Evolutionary conservation across 2,888 invertebrate genomes (phyloP).

Genomic region (Aphodius granarius): DNA sequence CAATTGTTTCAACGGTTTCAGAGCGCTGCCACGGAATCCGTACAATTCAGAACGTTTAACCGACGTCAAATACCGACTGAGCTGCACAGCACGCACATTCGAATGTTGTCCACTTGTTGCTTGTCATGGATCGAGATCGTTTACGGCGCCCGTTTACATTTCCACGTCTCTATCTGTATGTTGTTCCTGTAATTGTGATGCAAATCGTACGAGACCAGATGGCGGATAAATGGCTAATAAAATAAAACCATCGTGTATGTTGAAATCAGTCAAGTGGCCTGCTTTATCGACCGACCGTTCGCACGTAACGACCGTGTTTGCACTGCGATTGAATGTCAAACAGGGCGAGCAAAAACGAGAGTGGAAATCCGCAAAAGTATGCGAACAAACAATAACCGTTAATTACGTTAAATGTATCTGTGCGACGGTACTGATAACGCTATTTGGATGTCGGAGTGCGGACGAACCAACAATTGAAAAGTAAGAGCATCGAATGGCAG

Average conservation of each 20-base stretch:
- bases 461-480: background rate
- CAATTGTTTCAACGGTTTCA: conserved; percentile 27
- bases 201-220: conserved; percentile 45
- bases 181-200: conserved; percentile 39
- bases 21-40: background rate
- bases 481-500: background rate
- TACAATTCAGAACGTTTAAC: background rate
- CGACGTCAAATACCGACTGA: background rate
- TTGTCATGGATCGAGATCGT: background rate
- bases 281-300: background rate
- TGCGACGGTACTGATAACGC: background rate
- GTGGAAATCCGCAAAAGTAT: background rate
- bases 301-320: background rate
- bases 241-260: background rate
- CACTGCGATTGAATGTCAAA: background rate
- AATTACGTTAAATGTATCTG: background rate
- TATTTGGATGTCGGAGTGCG: background rate
- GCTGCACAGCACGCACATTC: conserved; percentile 12
- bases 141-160: background rate
- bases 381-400: background rate
- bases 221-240: conserved; percentile 38
- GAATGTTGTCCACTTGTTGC: conserved; percentile 24
- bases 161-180: conserved; percentile 2
- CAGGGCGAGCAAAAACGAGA: background rate
- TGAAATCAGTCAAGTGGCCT: background rate